Percentiles rank a stretch among this genome's conserved stretches.
Evolutionary conservation across 2,888 invertebrate species (phyloP).

Genomic region (Phortica magna): DNA sequence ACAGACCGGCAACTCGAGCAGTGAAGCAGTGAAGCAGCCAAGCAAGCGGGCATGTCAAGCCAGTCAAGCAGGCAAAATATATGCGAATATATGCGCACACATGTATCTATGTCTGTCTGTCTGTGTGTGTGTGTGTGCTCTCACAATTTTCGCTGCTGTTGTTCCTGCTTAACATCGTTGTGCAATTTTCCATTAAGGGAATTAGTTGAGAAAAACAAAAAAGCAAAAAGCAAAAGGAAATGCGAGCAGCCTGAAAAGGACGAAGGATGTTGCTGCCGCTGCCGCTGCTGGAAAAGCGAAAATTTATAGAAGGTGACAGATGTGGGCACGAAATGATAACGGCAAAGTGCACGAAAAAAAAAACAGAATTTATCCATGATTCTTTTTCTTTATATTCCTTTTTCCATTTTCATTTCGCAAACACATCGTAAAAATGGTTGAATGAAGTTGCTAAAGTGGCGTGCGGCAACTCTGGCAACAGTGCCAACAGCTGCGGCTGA

Average conservation of each 20-base stretch:
- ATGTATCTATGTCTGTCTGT: slow-evolving; percentile 39
- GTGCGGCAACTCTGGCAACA: too few species aligned
- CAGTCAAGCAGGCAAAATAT: slow-evolving; percentile 22
- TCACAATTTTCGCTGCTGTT: slow-evolving; percentile 39
- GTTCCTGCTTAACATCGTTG: slow-evolving; percentile 54
- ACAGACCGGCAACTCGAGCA: neutral
- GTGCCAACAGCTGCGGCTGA: slow-evolving; percentile 71
- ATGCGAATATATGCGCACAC: slow-evolving; percentile 34
- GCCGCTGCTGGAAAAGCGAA: slow-evolving; percentile 25
- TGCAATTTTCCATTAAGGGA: slow-evolving; percentile 71
- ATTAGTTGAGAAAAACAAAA: slow-evolving; percentile 57
- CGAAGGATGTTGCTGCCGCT: slow-evolving; percentile 26
- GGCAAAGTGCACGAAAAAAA: slow-evolving; percentile 45
- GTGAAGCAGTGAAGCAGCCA: neutral
- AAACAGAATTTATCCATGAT: too few species aligned
- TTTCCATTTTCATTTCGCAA: slow-evolving; percentile 27
- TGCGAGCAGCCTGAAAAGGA: slow-evolving; percentile 38
- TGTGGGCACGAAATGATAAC: slow-evolving; percentile 69
- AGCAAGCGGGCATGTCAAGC: too few species aligned
- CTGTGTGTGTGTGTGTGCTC: slow-evolving; percentile 37
- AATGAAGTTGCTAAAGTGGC: neutral
- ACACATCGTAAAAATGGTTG: slow-evolving; percentile 1
- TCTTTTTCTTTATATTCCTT: slow-evolving; percentile 35
- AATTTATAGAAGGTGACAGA: slow-evolving; percentile 72
- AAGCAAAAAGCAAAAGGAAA: slow-evolving; percentile 47